Conservation (phyloP, 2,888 invertebrate genomes). For the Chalcis sispes region DNA sequence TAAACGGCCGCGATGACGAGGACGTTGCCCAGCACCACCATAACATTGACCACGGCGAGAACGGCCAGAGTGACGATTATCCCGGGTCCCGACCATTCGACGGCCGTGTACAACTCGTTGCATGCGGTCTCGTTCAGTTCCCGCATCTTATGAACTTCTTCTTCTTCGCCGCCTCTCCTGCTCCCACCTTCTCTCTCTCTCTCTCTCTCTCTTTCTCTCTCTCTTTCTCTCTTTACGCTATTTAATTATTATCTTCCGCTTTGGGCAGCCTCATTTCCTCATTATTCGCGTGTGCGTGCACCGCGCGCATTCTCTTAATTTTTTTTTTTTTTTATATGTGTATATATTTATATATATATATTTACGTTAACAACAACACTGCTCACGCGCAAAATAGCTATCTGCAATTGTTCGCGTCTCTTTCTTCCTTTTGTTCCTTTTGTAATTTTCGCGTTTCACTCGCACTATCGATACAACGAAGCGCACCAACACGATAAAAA, state of each 20-base stretch:
- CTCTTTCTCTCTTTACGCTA: neutral
- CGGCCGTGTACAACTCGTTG: constrained; percentile 87
- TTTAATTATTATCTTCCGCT: neutral
- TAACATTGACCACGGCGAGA: constrained; percentile 89
- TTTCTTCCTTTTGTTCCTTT: too few relatives aligned
- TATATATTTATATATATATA: neutral
- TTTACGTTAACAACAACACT: too few relatives aligned
- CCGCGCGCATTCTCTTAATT: neutral
- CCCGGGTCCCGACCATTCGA: constrained; percentile 88
- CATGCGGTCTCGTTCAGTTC: constrained; percentile 89
- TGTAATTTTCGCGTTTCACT: too few relatives aligned
- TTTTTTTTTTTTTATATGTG: too few relatives aligned
- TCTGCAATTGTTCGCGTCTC: too few relatives aligned
- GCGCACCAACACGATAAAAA: too few relatives aligned
- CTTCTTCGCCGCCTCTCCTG: neutral
- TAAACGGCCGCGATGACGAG: constrained; percentile 95
- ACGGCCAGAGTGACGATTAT: constrained; percentile 87
- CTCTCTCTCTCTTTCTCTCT: neutral
- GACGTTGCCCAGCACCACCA: constrained; percentile 93
- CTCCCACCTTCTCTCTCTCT: neutral
- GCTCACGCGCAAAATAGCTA: neutral
- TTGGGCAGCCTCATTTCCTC: neutral
- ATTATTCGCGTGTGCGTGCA: neutral
- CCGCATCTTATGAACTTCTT: constrained; percentile 80
- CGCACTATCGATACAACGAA: too few relatives aligned